These are phyloP conservation scores for Fistularia commersonii DNA, from an alignment of 2,797 vertebrate species.

Conservation along the genomic window DNA sequence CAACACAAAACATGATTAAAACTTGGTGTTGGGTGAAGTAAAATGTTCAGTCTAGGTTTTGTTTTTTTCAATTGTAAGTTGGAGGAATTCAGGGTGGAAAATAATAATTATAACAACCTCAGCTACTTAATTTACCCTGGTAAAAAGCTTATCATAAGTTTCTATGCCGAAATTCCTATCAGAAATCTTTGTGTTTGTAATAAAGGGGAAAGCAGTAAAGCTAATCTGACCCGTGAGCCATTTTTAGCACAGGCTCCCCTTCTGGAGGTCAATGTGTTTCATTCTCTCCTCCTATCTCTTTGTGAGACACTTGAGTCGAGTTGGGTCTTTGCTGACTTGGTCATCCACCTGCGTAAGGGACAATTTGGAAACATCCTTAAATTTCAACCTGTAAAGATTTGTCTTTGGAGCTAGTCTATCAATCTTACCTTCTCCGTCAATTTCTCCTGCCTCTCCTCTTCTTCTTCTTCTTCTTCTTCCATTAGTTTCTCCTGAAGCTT, in stretches of 20 bases:
- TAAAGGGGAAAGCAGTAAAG: background rate
- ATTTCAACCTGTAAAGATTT: background rate
- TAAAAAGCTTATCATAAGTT: too few relatives aligned
- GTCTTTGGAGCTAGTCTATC: background rate
- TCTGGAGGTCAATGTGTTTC: conserved; percentile 65
- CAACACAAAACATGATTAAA: conserved; percentile 22
- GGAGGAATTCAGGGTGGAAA: too few relatives aligned
- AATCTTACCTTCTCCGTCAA: conserved; percentile 82
- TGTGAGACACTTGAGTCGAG: conserved; percentile 73
- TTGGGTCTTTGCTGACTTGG: conserved; percentile 70
- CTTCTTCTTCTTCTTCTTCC: conserved; percentile 73
- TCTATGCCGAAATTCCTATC: too few relatives aligned
- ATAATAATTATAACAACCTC: too few relatives aligned
- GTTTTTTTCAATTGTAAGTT: too few relatives aligned
- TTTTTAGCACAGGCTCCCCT: conserved; percentile 53
- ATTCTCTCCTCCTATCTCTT: conserved; percentile 79
- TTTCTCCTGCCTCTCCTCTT: conserved; percentile 75
- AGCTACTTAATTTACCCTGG: too few relatives aligned
- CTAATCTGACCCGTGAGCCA: conserved; percentile 75
- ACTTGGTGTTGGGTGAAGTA: background rate
- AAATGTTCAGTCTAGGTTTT: too few relatives aligned
- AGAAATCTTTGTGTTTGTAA: background rate
- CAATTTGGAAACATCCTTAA: conserved; percentile 6
- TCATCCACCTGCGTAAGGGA: conserved; percentile 71
- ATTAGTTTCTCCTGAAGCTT: conserved; percentile 76